A percentile compares a stretch with the other conserved stretches of the same genome.
phyloP scores from a whole-genome alignment of 2,888 invertebrate species.

The Capitulum mitella region DNA sequence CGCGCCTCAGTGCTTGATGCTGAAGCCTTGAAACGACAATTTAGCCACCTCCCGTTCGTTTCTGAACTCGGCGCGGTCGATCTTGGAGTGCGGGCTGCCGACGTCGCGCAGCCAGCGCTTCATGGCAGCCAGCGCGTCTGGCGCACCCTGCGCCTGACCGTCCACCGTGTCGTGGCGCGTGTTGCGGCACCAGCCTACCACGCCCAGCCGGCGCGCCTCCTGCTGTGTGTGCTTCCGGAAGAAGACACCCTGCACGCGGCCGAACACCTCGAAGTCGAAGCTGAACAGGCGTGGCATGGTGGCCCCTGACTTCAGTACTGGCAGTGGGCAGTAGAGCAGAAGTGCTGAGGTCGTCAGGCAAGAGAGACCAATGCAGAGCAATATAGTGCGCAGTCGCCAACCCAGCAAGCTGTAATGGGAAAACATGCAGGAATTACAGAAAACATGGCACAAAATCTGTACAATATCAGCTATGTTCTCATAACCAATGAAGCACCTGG shows the following conservation, averaged over 20 bases:
- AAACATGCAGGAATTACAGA: too few species aligned
- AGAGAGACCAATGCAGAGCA: too few species aligned
- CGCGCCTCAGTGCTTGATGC: constrained; percentile 31
- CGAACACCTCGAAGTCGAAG: constrained; percentile 36
- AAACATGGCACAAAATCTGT: too few species aligned
- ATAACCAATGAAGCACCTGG: too few species aligned
- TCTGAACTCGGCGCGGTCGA: constrained; percentile 63
- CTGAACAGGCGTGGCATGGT: background rate
- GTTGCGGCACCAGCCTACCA: constrained; percentile 68
- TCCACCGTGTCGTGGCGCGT: constrained; percentile 59
- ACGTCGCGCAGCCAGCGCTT: constrained; percentile 56
- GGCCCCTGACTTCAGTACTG: too few species aligned
- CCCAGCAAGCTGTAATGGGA: too few species aligned
- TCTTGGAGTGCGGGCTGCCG: constrained; percentile 66
- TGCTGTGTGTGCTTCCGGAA: constrained; percentile 56
- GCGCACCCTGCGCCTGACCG: constrained; percentile 59
- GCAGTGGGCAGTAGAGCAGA: too few species aligned
- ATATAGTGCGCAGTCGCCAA: too few species aligned
- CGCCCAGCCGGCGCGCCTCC: constrained; percentile 50
- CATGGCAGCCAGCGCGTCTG: constrained; percentile 55
- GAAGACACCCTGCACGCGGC: constrained; percentile 34
- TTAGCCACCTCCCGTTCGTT: constrained; percentile 54
- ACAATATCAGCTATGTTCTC: too few species aligned
- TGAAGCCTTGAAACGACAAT: constrained; percentile 39
- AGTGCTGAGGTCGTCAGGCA: too few species aligned